Conservation (phyloP, 2,797 vertebrate species). For the Lophius americanus region DNA sequence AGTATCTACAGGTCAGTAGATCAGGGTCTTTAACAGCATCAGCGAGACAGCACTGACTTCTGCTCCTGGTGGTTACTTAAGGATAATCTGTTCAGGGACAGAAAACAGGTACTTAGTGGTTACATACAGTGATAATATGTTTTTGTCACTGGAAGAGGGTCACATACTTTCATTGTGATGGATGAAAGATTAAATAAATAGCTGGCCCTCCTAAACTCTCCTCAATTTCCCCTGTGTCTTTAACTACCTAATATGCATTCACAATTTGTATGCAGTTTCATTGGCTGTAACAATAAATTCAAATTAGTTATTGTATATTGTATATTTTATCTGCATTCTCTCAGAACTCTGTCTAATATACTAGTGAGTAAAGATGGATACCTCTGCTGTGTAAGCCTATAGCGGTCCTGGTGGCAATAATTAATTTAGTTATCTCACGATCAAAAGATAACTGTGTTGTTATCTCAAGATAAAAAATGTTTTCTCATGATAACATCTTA, state of each 20-base stretch:
- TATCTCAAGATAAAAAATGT: too few species aligned
- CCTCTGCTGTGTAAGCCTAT: too few species aligned
- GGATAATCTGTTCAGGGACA: constrained; percentile 93
- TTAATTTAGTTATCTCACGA: too few species aligned
- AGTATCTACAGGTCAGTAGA: constrained; percentile 71
- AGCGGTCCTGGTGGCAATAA: too few species aligned
- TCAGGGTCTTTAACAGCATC: constrained; percentile 83
- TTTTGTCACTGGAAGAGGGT: background rate
- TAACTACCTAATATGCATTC: background rate
- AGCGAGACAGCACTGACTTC: constrained; percentile 89
- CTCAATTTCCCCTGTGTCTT: background rate
- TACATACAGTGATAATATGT: constrained; percentile 15
- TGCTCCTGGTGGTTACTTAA: constrained; percentile 93
- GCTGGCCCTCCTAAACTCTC: background rate
- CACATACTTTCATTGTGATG: constrained; percentile 2
- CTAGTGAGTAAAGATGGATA: background rate
- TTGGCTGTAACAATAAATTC: background rate
- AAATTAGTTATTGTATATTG: too few species aligned
- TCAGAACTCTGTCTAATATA: background rate
- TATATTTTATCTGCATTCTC: background rate
- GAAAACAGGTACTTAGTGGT: constrained; percentile 53
- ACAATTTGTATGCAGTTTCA: background rate
- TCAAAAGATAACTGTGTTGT: too few species aligned
- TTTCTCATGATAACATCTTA: too few species aligned
- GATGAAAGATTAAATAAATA: constrained; percentile 13